Evolutionary conservation across 2,888 invertebrate genomes (phyloP).

Genomic region (Zeuzera pyrina): DNA sequence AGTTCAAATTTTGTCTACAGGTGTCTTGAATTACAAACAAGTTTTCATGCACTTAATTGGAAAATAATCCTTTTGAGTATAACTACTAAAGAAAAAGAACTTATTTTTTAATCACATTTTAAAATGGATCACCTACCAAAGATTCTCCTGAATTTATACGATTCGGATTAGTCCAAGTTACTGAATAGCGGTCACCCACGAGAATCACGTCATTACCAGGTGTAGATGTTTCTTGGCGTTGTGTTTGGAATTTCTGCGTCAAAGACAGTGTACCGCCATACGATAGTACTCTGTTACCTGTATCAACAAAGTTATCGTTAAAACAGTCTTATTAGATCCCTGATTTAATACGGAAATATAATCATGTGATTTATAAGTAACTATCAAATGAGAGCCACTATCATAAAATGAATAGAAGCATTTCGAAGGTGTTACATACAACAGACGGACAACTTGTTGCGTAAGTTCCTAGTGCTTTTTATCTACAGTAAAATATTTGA

Average conservation of each 20-base stretch:
- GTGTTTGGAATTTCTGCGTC: conserved; percentile 78
- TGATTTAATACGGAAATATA: too few relatives aligned
- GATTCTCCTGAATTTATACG: conserved; percentile 68
- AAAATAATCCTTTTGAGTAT: not conserved
- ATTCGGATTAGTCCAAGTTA: conserved; percentile 82
- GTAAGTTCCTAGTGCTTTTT: too few relatives aligned
- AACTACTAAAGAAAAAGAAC: not conserved
- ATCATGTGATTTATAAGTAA: conserved; percentile 1
- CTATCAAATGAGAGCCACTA: too few relatives aligned
- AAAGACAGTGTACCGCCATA: conserved; percentile 89
- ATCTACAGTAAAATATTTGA: too few relatives aligned
- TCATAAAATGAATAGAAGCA: too few relatives aligned
- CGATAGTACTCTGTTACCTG: conserved; percentile 84
- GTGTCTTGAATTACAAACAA: too few relatives aligned
- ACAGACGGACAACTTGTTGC: too few relatives aligned
- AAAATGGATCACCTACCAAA: conserved; percentile 65
- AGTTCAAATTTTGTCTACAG: too few relatives aligned
- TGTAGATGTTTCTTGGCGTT: conserved; percentile 53
- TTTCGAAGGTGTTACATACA: too few relatives aligned
- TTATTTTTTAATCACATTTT: not conserved
- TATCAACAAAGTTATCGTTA: too few relatives aligned
- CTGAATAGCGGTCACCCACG: conserved; percentile 81
- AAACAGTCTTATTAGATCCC: too few relatives aligned
- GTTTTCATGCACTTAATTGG: too few relatives aligned
- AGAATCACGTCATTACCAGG: conserved; percentile 88